These are phyloP conservation scores for Melitaea athalia DNA, from an alignment of 2,888 invertebrate species.

Conservation along the genomic window DNA sequence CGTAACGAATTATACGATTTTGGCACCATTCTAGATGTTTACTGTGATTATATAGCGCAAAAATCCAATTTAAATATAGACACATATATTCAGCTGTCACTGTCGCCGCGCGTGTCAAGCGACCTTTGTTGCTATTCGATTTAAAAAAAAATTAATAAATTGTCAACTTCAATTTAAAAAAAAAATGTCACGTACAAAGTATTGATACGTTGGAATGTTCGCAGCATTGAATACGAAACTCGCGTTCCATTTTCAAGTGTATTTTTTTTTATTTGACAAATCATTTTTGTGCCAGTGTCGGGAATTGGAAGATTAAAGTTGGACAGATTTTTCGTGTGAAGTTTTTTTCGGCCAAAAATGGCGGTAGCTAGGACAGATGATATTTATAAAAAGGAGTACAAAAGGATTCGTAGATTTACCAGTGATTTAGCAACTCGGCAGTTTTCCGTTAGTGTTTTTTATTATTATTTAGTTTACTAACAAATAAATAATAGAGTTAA, in stretches of 20 bases:
- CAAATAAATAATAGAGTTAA: not conserved
- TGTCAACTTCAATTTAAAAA: slow-evolving; percentile 26
- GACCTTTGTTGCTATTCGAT: slow-evolving; percentile 37
- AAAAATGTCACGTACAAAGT: slow-evolving; percentile 9
- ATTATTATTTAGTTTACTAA: not conserved
- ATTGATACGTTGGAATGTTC: slow-evolving; percentile 1
- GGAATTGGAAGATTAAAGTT: slow-evolving; percentile 20
- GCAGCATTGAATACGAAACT: slow-evolving; percentile 6
- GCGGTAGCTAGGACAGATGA: slow-evolving; percentile 63
- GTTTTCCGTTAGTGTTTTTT: slow-evolving; percentile 83
- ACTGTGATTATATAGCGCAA: slow-evolving; percentile 52
- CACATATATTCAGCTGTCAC: slow-evolving; percentile 71
- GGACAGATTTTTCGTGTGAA: not conserved
- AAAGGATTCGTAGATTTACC: slow-evolving; percentile 85
- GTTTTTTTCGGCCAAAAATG: slow-evolving; percentile 46
- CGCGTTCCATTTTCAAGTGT: slow-evolving; percentile 6
- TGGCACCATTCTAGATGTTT: slow-evolving; percentile 55
- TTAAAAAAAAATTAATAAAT: slow-evolving; percentile 46
- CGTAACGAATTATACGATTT: slow-evolving; percentile 34
- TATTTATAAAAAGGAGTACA: slow-evolving; percentile 86
- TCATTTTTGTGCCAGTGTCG: slow-evolving; percentile 19
- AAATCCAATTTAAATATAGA: slow-evolving; percentile 66
- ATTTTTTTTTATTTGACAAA: slow-evolving; percentile 5
- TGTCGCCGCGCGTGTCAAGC: slow-evolving; percentile 65
- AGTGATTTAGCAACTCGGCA: slow-evolving; percentile 86